Conservation (phyloP, 2,888 invertebrate species). For the Leptarthrus brevirostris region DNA sequence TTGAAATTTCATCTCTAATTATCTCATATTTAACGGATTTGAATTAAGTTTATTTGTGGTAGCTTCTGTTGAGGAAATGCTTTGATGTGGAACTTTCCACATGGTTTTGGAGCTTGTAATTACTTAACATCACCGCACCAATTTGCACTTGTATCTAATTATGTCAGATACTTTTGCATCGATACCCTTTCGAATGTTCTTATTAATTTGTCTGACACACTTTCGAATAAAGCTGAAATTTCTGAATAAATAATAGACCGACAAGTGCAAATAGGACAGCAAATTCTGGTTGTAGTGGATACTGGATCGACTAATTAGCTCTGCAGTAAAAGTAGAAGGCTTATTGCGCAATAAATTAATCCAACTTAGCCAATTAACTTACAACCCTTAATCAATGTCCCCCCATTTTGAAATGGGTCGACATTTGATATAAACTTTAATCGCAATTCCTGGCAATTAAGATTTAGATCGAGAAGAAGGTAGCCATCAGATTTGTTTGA, state of each 20-base stretch:
- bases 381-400: conserved; percentile 49
- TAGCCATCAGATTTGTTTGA: conserved; percentile 34
- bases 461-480: conserved; percentile 17
- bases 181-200: too few relatives aligned
- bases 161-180: too few relatives aligned
- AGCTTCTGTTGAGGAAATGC: too few relatives aligned
- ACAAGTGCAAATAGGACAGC: conserved; percentile 26
- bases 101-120: too few relatives aligned
- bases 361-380: conserved; percentile 48
- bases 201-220: too few relatives aligned
- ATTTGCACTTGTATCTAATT: too few relatives aligned
- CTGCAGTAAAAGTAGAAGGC: conserved; percentile 1
- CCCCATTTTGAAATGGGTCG: conserved; percentile 40
- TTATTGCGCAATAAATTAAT: conserved; percentile 47
- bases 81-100: too few relatives aligned
- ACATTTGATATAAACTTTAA: conserved; percentile 39
- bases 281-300: background rate
- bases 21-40: background rate
- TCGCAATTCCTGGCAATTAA: conserved; percentile 35
- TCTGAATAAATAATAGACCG: conserved; percentile 17
- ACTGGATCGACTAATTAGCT: conserved; percentile 14
- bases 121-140: too few relatives aligned
- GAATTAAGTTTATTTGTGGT: background rate
- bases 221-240: too few relatives aligned
- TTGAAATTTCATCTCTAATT: background rate